Conservation (phyloP, 2,113 vertebrate species). For the Sander vitreus region DNA sequence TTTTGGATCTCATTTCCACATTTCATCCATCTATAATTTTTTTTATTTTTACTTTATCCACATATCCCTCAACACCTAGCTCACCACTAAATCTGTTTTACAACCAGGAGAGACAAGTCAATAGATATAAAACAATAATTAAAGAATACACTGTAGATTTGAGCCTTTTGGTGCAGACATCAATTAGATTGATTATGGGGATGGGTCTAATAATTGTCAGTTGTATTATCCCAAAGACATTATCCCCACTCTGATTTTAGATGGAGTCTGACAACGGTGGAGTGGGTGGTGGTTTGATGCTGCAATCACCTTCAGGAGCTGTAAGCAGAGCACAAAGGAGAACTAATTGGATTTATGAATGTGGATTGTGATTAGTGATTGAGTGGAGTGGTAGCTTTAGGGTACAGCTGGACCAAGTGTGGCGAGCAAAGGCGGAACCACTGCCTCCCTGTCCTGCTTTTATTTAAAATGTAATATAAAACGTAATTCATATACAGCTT, state of each 20-base stretch:
- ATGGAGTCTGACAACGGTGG: constrained; percentile 6
- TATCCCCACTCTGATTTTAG: constrained; percentile 9
- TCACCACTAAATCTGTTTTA: background rate
- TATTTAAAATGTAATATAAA: background rate
- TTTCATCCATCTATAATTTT: background rate
- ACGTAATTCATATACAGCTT: background rate
- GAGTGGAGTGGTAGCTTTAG: constrained; percentile 1
- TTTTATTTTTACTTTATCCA: background rate
- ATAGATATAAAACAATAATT: background rate
- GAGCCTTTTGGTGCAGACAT: constrained; percentile 1
- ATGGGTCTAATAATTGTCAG: constrained; percentile 39
- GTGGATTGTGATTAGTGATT: constrained; percentile 6
- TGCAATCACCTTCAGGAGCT: constrained; percentile 9
- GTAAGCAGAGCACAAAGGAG: background rate
- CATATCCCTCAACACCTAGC: background rate
- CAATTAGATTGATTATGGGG: constrained; percentile 29
- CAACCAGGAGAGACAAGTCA: background rate
- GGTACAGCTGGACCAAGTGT: background rate
- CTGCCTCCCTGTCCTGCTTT: background rate
- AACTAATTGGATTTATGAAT: constrained; percentile 28
- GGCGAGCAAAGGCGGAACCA: background rate
- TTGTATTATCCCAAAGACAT: constrained; percentile 28
- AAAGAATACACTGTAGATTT: background rate
- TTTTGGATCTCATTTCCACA: constrained; percentile 16
- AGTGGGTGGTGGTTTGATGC: background rate